Evolutionary conservation across 1,140 invertebrate genomes (phyloP), one percentile per base, ranked within the genome.

Genomic region (Ips typographus): DNA sequence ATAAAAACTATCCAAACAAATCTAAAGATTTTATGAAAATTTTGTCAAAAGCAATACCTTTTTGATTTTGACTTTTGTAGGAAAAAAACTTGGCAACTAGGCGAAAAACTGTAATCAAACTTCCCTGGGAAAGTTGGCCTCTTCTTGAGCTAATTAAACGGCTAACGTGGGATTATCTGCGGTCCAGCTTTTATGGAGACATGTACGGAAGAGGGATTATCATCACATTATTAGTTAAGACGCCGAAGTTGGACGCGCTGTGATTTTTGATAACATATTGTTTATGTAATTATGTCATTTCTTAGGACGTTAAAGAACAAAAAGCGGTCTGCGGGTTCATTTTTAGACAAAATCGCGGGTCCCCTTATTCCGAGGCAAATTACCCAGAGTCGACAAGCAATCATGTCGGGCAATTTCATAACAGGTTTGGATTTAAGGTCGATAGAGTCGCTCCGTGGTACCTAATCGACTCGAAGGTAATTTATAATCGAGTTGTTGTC

Each of bases 391-490:
- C 73, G 71, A 53, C 62, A 65, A 62, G 76, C 73, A 77, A 77
- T 77, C 76, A 76, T 72, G 77, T 74, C 62, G 72, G 70, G 73
- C 77, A 77, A 78, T 78, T 78, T 78, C 76, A 76, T 78, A 78
- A 78, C 77, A 75, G 77, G 77, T 78, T 78, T 77, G 71, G 76
- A 77, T 78, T 77, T 77, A 76, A 74, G 70, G 73, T 76, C 75
- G 77, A 78, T 78, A 76, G 77, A 76, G 71, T 76, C 67, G 71
- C 66, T 56, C 41, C 43, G 65, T 43, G 65, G 43, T 68, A 70
- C 65, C 75, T 78, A 77, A 77, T 77, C 75, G 74, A 75, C 73
- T 74, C 56, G 43, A 61, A 76, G 73, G 77, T 78, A 76, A 77
- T 78, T 78, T 78, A 77, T 75, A 74, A 77, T 69, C 68, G 72